Evolutionary conservation across 2,888 invertebrate species (phyloP), one percentile per base, ranked within the genome.

Genomic region (Eugnorisma glareosa): DNA sequence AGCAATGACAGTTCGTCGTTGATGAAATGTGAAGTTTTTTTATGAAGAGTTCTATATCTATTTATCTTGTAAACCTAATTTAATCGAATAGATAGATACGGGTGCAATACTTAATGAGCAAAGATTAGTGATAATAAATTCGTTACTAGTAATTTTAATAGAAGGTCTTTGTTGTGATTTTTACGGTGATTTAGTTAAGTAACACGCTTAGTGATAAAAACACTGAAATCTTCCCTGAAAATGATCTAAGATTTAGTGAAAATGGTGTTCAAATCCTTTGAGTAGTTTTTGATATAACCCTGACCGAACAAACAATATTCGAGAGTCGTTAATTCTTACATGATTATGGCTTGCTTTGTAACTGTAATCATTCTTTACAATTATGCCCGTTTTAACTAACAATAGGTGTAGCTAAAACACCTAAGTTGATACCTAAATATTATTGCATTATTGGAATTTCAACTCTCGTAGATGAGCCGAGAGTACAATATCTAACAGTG

Each of bases 61-160:
- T 61, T 13, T 73, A 67, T 73, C 63, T 75, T 77, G 69, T 85
- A 48, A 79, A 66, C 68, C 31, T 77, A 70, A 77, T 77, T 83
- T 76, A 76, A 69, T 84, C 77, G 57, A 77, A 67, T 84, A 87
- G 61, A 28, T 86, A 86, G 85, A 73, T 87, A 89, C 75, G 86
- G 89, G 86, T 88, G 88, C 89, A 88, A 84, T 86, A 85, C 64
- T 64, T 71, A 51, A 86, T 79, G 86, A 86, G 88, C 86, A 88
- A 82, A 76, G 73, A 48, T 77, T 88, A 89, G 88, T 82, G 72
- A 76, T 88, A 89, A 78, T n/a, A 74, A 40, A 61, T 84, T 72
- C 87, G 87, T 79, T 87, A 87, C 73, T 87, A 87, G 82, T 85
- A 82, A 75, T 75, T 72, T 81, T 87, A 87, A 79, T 79, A 78